A percentile compares a stretch with the other conserved stretches of the same genome.
Conservation (phyloP, 2,113 vertebrate genomes). For the Oenanthe oenanthe region DNA sequence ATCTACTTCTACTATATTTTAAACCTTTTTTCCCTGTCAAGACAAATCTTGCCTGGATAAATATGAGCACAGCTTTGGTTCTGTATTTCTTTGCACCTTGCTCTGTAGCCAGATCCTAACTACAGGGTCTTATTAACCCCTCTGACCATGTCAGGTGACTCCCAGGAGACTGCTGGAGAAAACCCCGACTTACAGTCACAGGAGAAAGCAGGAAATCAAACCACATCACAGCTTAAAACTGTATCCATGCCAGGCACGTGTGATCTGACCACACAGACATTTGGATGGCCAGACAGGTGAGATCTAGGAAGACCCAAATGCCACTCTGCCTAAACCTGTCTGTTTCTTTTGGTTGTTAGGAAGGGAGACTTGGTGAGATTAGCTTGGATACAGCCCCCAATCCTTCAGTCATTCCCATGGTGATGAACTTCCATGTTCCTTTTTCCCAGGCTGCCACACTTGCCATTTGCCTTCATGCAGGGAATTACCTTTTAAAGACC, state of each 20-base stretch:
- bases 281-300: background rate
- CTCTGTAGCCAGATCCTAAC: background rate
- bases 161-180: background rate
- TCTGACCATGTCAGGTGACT: background rate
- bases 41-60: background rate
- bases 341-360: background rate
- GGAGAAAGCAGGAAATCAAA: background rate
- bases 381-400: background rate
- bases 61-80: background rate
- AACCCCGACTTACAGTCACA: background rate
- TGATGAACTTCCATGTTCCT: accelerated
- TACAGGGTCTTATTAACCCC: background rate
- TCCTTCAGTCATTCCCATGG: background rate
- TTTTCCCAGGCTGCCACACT: background rate
- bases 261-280: background rate
- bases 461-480: background rate
- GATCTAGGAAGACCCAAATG: background rate
- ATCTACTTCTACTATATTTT: conserved; percentile 23
- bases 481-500: background rate
- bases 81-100: background rate
- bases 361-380: background rate
- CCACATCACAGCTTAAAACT: background rate
- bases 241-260: background rate
- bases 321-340: background rate
- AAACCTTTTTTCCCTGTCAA: background rate